Conservation (phyloP, 2,888 invertebrate species). For the Candidula unifasciata region DNA sequence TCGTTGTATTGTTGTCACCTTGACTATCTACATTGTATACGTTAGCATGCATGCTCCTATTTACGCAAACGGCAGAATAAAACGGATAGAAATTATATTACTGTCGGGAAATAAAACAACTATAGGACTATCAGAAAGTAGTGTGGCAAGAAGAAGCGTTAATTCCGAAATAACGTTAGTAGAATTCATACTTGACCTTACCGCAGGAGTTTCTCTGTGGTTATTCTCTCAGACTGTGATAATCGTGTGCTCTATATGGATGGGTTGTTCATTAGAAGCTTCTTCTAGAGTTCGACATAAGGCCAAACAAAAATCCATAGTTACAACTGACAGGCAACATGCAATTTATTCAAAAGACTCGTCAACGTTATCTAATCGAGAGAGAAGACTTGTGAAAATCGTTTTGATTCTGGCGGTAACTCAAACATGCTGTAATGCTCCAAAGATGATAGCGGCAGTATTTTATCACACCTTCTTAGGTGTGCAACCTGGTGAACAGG, state of each 20-base stretch:
- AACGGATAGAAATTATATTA: not conserved
- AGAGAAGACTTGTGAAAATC: conserved; percentile 1
- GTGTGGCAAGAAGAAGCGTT: not conserved
- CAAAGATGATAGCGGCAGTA: not conserved
- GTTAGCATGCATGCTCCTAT: conserved; percentile 2
- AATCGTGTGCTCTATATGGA: not conserved
- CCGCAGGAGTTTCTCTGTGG: not conserved
- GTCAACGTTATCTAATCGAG: not conserved
- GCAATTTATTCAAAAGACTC: not conserved
- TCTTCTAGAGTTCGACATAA: conserved; percentile 5
- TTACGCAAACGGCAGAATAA: not conserved
- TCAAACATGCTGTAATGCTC: not conserved
- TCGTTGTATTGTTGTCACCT: not conserved
- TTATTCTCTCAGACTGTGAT: not conserved
- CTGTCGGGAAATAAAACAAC: no score
- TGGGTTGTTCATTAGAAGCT: not conserved
- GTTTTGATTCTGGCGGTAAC: not conserved
- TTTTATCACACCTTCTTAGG: no score
- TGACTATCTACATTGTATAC: conserved; percentile 7
- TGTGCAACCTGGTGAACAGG: no score
- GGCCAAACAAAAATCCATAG: not conserved
- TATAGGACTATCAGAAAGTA: no score
- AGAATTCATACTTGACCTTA: not conserved
- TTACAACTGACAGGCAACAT: not conserved
- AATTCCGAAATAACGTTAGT: not conserved